These are phyloP conservation scores for Drosophila setosimentum DNA, from an alignment of 2,888 invertebrate genomes.

Conservation along the genomic window DNA sequence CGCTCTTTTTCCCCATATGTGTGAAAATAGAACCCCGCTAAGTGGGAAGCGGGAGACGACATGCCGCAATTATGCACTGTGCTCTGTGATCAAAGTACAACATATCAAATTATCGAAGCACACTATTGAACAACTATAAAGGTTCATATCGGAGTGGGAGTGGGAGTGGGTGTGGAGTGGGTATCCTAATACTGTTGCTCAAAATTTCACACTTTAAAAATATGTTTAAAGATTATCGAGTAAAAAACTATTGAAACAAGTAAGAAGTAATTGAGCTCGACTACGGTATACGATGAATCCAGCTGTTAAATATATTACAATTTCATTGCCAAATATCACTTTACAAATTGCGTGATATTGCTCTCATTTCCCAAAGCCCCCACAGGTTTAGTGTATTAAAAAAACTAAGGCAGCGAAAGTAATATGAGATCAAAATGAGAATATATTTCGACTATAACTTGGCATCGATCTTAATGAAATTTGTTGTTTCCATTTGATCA, in stretches of 20 bases:
- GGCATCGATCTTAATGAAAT: not conserved
- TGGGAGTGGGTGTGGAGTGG: not conserved
- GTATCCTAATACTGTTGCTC: not conserved
- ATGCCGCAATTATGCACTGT: not conserved
- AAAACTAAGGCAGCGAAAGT: not conserved
- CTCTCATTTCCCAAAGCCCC: not conserved
- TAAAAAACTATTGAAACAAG: not conserved
- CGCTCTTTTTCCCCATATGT: constrained; percentile 23
- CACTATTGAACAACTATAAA: not conserved
- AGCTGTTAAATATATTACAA: not conserved
- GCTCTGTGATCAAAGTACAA: constrained; percentile 32
- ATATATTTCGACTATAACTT: not conserved
- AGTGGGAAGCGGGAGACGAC: not conserved
- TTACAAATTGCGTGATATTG: not conserved
- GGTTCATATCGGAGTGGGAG: not conserved
- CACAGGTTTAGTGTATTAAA: not conserved
- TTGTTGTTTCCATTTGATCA: not conserved
- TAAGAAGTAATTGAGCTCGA: no score
- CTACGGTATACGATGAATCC: not conserved
- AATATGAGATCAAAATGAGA: not conserved
- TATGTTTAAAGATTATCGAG: not conserved
- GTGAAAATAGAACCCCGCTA: constrained; percentile 5
- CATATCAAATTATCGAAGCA: not conserved
- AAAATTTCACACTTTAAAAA: not conserved
- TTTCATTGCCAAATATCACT: not conserved